A percentile compares a stretch with the other conserved stretches of the same genome.
Evolutionary conservation across 2,888 invertebrate species (phyloP).

Genomic region (Agrochola circellaris): DNA sequence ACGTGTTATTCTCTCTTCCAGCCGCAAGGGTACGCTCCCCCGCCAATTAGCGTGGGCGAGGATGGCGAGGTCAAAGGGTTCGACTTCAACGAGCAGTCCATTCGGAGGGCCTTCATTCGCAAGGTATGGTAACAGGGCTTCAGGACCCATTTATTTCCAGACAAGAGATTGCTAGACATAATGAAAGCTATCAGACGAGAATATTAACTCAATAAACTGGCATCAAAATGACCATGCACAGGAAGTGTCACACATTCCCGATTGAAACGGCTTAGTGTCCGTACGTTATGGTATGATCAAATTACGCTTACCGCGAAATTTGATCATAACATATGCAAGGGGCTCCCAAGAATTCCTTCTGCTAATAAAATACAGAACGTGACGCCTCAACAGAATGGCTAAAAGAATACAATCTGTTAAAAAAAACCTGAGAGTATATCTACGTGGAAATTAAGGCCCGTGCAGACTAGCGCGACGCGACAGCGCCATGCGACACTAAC

Average conservation of each 20-base stretch:
- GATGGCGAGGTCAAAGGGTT: conserved; percentile 92
- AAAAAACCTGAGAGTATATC: too few relatives aligned
- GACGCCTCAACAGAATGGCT: not conserved
- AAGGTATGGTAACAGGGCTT: conserved; percentile 87
- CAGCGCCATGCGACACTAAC: too few relatives aligned
- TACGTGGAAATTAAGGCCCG: too few relatives aligned
- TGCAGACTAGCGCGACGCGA: too few relatives aligned
- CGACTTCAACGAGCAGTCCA: conserved; percentile 93
- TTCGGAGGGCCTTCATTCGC: conserved; percentile 93
- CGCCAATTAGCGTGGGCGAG: conserved; percentile 88
- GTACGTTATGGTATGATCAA: too few relatives aligned
- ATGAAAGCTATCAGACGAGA: too few relatives aligned
- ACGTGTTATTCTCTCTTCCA: conserved; percentile 54
- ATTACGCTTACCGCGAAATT: too few relatives aligned
- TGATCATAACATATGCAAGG: not conserved
- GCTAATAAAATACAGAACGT: not conserved
- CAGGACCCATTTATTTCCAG: not conserved
- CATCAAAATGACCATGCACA: not conserved
- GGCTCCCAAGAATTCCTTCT: not conserved
- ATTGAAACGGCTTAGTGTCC: not conserved
- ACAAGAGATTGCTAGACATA: too few relatives aligned
- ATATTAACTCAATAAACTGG: not conserved
- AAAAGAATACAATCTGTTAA: too few relatives aligned
- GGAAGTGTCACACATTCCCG: not conserved
- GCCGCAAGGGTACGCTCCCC: conserved; percentile 80